A percentile compares a stretch with the other conserved stretches of the same genome.
Conservation (phyloP, 2,888 invertebrate species). For the Ectropis crepuscularia region DNA sequence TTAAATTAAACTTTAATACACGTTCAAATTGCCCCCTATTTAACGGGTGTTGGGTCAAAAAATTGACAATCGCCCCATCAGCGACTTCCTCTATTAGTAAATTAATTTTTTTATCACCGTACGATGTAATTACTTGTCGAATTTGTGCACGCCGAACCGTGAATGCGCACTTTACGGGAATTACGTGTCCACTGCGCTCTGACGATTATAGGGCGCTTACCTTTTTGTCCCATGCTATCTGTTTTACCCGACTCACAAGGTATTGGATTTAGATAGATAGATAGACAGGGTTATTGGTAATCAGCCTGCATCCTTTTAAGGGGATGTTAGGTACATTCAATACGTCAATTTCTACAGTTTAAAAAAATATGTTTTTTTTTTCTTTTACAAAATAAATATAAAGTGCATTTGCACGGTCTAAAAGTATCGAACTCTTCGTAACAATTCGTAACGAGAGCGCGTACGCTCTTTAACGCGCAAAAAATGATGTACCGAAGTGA, state of each 20-base stretch:
- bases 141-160: constrained; percentile 69
- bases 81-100: constrained; percentile 64
- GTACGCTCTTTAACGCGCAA: too few relatives aligned
- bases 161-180: constrained; percentile 48
- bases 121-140: constrained; percentile 68
- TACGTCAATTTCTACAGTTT: too few relatives aligned
- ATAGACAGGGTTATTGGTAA: too few relatives aligned
- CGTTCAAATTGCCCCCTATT: constrained; percentile 41
- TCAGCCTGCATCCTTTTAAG: too few relatives aligned
- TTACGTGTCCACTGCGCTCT: constrained; percentile 32
- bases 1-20: constrained; percentile 36
- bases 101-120: constrained; percentile 64
- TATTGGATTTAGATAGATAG: too few relatives aligned
- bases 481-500: too few relatives aligned
- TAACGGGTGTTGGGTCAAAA: constrained; percentile 44
- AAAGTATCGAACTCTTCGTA: too few relatives aligned
- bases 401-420: too few relatives aligned
- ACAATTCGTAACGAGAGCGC: too few relatives aligned
- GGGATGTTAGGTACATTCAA: too few relatives aligned
- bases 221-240: background rate
- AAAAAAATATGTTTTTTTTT: too few relatives aligned
- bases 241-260: background rate
- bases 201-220: constrained; percentile 15
- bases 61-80: constrained; percentile 50
- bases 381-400: too few relatives aligned